Base-by-base conservation (phyloP, 2,113 vertebrate species). In the Cricetomys ansorgei region DNA sequence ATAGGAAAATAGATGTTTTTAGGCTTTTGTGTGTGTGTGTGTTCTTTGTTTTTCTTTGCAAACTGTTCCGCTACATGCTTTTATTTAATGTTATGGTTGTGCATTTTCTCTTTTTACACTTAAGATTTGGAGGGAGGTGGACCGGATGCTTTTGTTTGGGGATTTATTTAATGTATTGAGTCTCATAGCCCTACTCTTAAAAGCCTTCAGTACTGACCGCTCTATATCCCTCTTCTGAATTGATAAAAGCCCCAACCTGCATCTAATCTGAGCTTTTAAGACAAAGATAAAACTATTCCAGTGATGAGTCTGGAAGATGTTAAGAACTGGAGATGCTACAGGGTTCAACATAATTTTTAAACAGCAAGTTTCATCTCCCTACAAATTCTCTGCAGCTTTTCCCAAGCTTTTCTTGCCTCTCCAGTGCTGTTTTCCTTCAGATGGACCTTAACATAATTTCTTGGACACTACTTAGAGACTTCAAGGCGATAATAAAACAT, bases 401-500 rank as follows among this genome's bases (percentile, higher is more conserved):
- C 93, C 97, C 94, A 95, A 98, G 98, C 98, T 97, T 94, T 98
- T 94, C 97, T 98, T 98, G 98, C 96, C 97, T 98, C 98, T 98
- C 96, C 98, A 98, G 97, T 98, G 96, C 98, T 98, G 96, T 97
- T 98, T 98, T 94, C 96, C 97, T 98, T 98, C 98, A 98, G 97
- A 98, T 77, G 98, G 98, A 98, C 98, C 94, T 98, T 98, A 98
- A 98, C 95, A 97, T 94, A 96, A 98, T 97, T 95, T 98, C 98
- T 97, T 37, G 98, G 98, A 98, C 98, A 98, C 97, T 98, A 96
- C 97, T 98, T 70, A 98, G 98, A 98, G 97, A 98, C 98, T 98
- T 98, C 96, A 91, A 98, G 98, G 98, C 98, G 98, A 98, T 98
- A 98, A 98, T 98, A 98, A 98, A 98, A 98, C 97, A 98, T 98